These are phyloP conservation scores for Drosophila infuscata DNA, from an alignment of 2,888 invertebrate species.

Conservation along the genomic window DNA sequence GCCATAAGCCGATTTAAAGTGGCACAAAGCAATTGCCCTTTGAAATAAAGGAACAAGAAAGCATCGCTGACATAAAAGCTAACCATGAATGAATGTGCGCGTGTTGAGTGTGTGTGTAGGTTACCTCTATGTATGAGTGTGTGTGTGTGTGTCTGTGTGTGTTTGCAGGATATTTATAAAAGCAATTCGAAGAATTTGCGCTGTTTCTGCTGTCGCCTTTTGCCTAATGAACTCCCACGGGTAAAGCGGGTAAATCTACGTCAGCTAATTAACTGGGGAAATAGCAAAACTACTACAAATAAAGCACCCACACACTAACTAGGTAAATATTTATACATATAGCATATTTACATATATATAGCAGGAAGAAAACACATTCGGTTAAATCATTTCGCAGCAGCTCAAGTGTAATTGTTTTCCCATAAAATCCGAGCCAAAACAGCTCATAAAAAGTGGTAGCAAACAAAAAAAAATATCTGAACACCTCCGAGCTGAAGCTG, in stretches of 20 bases:
- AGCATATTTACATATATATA: conserved; percentile 14
- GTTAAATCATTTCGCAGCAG: conserved; percentile 46
- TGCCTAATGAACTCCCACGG: conserved; percentile 59
- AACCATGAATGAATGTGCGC: conserved; percentile 9
- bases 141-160: conserved; percentile 12
- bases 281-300: conserved; percentile 17
- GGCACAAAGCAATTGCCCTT: conserved; percentile 74
- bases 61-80: conserved; percentile 60
- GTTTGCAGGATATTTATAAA: conserved; percentile 44
- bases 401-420: conserved; percentile 74
- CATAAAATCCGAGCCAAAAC: conserved; percentile 60
- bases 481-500: conserved; percentile 11
- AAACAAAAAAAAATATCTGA: conserved; percentile 1
- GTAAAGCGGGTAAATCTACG: conserved; percentile 28
- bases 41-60: conserved; percentile 45
- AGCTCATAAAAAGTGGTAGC: conserved; percentile 52
- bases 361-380: conserved; percentile 40
- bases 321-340: conserved; percentile 18
- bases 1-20: conserved; percentile 73
- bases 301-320: conserved; percentile 12
- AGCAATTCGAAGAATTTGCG: conserved; percentile 67
- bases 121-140: not conserved
- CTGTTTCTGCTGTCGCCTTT: conserved; percentile 23
- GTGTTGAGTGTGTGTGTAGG: not conserved
- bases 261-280: conserved; percentile 69